A percentile compares a stretch with the other conserved stretches of the same genome.
Conservation (phyloP, 2,888 invertebrate genomes). For the Pristionchus arcanus region DNA sequence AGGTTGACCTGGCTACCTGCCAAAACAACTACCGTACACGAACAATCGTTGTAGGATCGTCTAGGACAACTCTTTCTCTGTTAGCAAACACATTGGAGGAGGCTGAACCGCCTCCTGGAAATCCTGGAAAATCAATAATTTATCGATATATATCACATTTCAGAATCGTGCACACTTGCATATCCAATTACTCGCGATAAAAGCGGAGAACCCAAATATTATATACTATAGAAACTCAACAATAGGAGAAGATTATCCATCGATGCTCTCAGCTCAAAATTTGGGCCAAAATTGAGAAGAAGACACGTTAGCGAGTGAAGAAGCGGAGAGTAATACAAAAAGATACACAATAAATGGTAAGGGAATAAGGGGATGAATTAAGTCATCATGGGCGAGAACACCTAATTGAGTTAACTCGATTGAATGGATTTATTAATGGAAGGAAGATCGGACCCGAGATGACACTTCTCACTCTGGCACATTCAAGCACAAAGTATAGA, state of each 20-base stretch:
- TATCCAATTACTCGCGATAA: constrained; percentile 32
- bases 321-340: constrained; percentile 26
- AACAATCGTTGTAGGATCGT: background rate
- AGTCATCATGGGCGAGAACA: constrained; percentile 56
- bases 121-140: constrained; percentile 19
- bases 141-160: constrained; percentile 43
- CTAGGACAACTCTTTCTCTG: background rate
- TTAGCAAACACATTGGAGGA: background rate
- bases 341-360: constrained; percentile 14
- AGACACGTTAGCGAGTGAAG: constrained; percentile 19
- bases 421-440: background rate
- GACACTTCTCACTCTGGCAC: background rate
- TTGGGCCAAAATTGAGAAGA: background rate
- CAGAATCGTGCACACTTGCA: constrained; percentile 5
- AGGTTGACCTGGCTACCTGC: constrained; percentile 8
- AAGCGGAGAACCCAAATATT: constrained; percentile 30
- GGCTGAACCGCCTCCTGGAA: background rate
- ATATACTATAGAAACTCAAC: constrained; percentile 38
- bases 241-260: constrained; percentile 19
- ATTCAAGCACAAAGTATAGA: background rate
- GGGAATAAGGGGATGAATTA: constrained; percentile 47
- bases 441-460: background rate
- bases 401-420: constrained; percentile 11
- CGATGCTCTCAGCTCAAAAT: constrained; percentile 12
- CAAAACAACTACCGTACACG: constrained; percentile 47